Evolutionary conservation across 2,113 vertebrate genomes (phyloP), one percentile per base, ranked within the genome.

Genomic region (Megalops atlanticus): DNA sequence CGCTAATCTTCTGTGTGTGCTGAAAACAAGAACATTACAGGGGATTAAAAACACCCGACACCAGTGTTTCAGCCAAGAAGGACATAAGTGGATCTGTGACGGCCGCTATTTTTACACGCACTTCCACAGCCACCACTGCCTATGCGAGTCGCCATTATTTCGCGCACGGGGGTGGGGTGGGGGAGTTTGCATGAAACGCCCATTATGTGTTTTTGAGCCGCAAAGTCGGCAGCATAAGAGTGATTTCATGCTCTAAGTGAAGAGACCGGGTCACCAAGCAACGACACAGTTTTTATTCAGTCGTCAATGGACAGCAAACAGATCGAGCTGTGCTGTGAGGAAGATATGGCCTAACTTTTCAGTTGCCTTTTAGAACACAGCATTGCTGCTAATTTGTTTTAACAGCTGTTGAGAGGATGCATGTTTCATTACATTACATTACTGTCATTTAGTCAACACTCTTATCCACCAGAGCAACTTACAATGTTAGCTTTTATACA

Each of bases 11-110:
- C 4, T 76, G 41, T 54, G 27, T 15, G 31, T 52, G 75, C 75
- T 52, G 49, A 35, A 76, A 76, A 52, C 41, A 36, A 76, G 75
- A 52, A 52, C 24, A 76, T 52, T 8, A 52, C 27, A 36, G 45
- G 47, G 75, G 75, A 54, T 52, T 35, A 49, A 77, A 52, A 24
- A 38, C 47, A 41, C 75, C n/a, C 45, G 43, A 52, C 27, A 33
- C 35, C 47, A 16, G 31, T 52, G 5, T 7, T 41, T 16, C 6
- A 39, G 24, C 21, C 14, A 77, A 77, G 12, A 10, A 49, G 33
- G 31, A 77, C 5, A 76, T 27, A 54, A 54, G 49, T 54, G 49
- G 49, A 54, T 21, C 49, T 54, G 49, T n/a, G 49, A 8, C 49
- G 24, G 49, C 49, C 24, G 18, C 49, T 54, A 54, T 54, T 54